phyloP scores from a whole-genome alignment of 30 jellyfish, hydroid and myxozoan genomes.

The Hydractinia echinata region DNA sequence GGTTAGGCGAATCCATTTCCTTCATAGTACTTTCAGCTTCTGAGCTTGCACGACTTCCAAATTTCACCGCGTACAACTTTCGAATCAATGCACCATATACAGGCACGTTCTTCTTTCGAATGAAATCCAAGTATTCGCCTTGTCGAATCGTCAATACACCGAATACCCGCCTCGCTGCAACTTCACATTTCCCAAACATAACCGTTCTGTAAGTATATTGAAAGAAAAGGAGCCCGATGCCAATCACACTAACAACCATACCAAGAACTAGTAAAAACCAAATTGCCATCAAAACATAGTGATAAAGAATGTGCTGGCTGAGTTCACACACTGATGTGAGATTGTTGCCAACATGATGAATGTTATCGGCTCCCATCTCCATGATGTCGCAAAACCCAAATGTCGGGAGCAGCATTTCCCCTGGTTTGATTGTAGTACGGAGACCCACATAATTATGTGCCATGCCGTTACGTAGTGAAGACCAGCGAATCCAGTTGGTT shows the following conservation, averaged over 20 bases:
- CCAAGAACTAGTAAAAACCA: constrained; percentile 29
- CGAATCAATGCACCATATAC: constrained; percentile 23
- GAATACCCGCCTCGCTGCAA: constrained; percentile 20
- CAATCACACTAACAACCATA: constrained; percentile 25
- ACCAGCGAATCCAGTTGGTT: constrained; percentile 19
- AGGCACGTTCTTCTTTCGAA: constrained; percentile 8
- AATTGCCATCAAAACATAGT: constrained; percentile 25
- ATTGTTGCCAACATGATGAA: neutral
- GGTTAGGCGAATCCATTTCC: too few species aligned
- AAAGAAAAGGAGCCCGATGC: neutral
- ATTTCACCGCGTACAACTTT: neutral
- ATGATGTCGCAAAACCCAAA: constrained; percentile 37
- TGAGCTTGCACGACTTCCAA: too few species aligned
- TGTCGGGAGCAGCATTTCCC: constrained; percentile 25
- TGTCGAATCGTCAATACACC: constrained; percentile 14
- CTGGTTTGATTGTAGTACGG: constrained; percentile 17
- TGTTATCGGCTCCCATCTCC: constrained; percentile 5
- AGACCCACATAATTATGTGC: constrained; percentile 15
- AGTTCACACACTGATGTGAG: constrained; percentile 20
- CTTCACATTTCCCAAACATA: constrained; percentile 10
- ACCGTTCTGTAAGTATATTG: neutral
- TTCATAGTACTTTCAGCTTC: too few species aligned
- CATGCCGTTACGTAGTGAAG: neutral
- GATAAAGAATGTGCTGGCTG: constrained; percentile 27
- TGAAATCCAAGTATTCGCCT: constrained; percentile 28